These are phyloP conservation scores for Graptemys geographica DNA, from an alignment of 2,797 vertebrate species.

Conservation along the genomic window DNA sequence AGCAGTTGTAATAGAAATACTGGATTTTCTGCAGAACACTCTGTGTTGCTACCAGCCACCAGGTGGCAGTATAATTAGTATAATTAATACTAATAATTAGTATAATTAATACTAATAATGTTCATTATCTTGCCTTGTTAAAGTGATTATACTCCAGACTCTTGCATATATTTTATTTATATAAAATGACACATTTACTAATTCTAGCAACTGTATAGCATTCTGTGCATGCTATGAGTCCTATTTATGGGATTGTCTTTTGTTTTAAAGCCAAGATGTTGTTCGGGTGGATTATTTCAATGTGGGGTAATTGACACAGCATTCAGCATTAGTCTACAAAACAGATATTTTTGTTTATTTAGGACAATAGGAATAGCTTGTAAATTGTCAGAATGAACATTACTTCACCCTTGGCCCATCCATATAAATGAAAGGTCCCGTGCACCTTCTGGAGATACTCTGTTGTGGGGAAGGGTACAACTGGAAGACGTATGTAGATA, in stretches of 20 bases:
- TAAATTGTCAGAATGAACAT: background rate
- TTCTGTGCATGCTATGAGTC: background rate
- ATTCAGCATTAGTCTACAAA: conserved; percentile 25
- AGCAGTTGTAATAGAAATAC: conserved; percentile 41
- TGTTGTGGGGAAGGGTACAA: background rate
- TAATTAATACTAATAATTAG: conserved; percentile 17
- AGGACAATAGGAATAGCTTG: conserved; percentile 7
- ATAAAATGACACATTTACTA: background rate
- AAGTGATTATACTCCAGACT: conserved; percentile 22
- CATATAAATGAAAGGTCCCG: background rate
- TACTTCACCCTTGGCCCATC: background rate
- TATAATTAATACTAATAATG: conserved; percentile 18
- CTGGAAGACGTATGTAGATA: background rate
- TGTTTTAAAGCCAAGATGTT: background rate
- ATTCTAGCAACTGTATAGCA: background rate
- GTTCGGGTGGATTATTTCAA: background rate
- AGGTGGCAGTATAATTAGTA: conserved; percentile 67
- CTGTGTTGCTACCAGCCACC: conserved; percentile 31
- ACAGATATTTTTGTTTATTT: conserved; percentile 4
- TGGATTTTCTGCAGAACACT: background rate
- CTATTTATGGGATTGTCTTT: background rate
- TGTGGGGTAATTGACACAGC: background rate
- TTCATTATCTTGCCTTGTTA: background rate
- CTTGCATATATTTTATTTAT: background rate
- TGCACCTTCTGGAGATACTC: background rate